Conservation (phyloP, 2,888 invertebrate genomes). For the Vandiemenella viatica region DNA sequence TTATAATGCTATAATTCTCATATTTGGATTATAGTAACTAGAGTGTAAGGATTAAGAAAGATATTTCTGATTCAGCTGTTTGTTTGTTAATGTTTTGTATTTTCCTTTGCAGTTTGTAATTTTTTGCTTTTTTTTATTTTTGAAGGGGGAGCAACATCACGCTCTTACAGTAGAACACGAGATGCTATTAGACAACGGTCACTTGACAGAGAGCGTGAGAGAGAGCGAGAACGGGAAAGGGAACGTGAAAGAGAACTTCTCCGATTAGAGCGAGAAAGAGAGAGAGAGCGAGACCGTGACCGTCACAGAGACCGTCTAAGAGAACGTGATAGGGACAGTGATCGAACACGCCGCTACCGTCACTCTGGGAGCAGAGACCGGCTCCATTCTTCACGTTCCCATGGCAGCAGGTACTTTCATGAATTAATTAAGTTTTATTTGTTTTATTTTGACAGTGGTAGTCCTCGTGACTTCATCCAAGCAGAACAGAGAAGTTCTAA, state of each 20-base stretch:
- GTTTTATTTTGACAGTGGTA: too few species aligned
- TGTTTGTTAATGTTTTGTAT: too few species aligned
- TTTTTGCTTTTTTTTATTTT: not conserved
- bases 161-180: conserved; percentile 6
- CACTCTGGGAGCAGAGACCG: conserved; percentile 4
- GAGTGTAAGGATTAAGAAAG: too few species aligned
- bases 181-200: too few species aligned
- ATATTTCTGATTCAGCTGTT: too few species aligned
- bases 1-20: too few species aligned
- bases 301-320: conserved; percentile 11
- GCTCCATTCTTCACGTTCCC: not conserved
- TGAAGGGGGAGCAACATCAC: not conserved
- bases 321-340: conserved; percentile 9
- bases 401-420: conserved; percentile 1
- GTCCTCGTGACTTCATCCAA: too few species aligned
- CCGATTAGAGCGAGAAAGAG: conserved; percentile 21
- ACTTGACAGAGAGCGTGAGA: conserved; percentile 10
- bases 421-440: too few species aligned
- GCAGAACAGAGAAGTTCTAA: too few species aligned
- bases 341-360: conserved; percentile 7
- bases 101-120: too few species aligned
- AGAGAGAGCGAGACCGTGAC: conserved; percentile 15
- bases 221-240: conserved; percentile 27
- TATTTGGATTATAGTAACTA: too few species aligned
- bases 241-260: conserved; percentile 29